phyloP scores from a whole-genome alignment of 2,797 vertebrate species.

The Pogoniulus pusillus region DNA sequence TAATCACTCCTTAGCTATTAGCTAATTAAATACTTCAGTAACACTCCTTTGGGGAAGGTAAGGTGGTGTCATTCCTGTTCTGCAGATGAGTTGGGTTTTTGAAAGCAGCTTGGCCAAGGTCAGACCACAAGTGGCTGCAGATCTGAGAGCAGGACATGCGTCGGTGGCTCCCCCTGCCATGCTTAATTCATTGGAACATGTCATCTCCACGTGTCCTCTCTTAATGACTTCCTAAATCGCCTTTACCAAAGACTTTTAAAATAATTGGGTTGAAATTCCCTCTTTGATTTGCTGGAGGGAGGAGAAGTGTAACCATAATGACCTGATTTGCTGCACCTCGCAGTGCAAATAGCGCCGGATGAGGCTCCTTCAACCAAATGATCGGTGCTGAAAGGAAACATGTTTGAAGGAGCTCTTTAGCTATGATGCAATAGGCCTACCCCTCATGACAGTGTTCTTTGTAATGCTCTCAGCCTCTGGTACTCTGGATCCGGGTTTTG shows the following conservation, averaged over 20 bases:
- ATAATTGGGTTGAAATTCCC: background rate
- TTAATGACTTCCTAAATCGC: background rate
- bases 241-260: background rate
- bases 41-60: background rate
- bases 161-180: background rate
- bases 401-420: background rate
- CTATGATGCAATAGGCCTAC: background rate
- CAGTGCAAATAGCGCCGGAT: background rate
- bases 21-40: conserved; percentile 28
- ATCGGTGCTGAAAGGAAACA: background rate
- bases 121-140: background rate
- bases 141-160: background rate
- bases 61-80: background rate
- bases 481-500: background rate
- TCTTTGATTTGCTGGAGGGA: background rate
- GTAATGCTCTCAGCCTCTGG: background rate
- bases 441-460: background rate
- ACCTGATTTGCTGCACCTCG: background rate
- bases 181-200: background rate
- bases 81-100: background rate
- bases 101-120: background rate
- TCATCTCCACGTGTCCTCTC: background rate
- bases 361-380: background rate
- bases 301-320: background rate
- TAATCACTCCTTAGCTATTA: conserved; percentile 45